Conservation (phyloP, 2,113 vertebrate genomes). For the Corythornis madagascariensis region DNA sequence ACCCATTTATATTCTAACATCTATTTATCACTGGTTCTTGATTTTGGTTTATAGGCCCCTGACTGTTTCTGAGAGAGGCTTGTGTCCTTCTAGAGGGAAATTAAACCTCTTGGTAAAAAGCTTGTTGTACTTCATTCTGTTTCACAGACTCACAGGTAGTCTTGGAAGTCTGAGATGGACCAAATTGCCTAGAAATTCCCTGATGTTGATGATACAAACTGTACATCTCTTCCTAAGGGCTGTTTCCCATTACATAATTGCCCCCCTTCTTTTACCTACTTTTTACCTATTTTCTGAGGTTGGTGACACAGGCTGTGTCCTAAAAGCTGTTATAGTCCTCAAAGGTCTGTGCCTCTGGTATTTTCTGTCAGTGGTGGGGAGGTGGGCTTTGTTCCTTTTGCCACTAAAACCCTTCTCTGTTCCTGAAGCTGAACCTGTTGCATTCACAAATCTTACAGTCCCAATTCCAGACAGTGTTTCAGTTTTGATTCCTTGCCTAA, state of each 20-base stretch:
- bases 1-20: not conserved
- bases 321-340: not conserved
- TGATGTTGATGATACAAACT: not conserved
- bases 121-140: not conserved
- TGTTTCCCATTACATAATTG: not conserved
- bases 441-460: not conserved
- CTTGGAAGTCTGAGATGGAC: not conserved
- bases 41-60: not conserved
- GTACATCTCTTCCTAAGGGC: not conserved
- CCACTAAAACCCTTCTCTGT: not conserved
- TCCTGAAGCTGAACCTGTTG: not conserved
- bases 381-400: not conserved
- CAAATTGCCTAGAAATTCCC: not conserved
- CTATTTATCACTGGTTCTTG: not conserved
- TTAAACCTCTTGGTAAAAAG: not conserved
- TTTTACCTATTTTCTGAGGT: not conserved
- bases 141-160: not conserved
- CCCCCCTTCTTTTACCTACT: not conserved
- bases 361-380: not conserved
- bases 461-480: not conserved
- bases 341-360: not conserved
- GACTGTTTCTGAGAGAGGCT: not conserved
- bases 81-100: not conserved
- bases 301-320: not conserved
- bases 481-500: not conserved